Base-by-base conservation (phyloP, 1,140 invertebrate species). In the Calliopsis andreniformis region DNA sequence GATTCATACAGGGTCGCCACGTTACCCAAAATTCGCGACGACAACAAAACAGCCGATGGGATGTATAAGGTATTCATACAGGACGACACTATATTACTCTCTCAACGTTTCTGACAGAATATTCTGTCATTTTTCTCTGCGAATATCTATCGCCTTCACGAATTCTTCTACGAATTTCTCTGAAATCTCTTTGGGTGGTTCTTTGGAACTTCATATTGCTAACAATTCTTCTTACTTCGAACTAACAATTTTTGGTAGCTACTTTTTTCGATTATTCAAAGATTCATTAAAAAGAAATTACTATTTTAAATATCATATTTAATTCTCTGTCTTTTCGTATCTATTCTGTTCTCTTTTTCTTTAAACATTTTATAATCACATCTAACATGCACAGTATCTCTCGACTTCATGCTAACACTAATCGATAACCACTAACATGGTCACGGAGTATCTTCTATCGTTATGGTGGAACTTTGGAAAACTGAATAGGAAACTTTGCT, bases 1-100 rank as follows among this genome's bases (percentile, higher is more conserved):
- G 97, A 98, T 93, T 98, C 97, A 87, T 98, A 98, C 94, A 95
- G 97, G 91, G 96, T 97, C 91, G 97, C 97, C 82, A 98, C 97
- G 86, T 95, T 97, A 92, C 95, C 96, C 83, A 94, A 95, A 91
- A 94, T 96, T 92, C 96, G 96, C 93, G 97, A 98, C 92, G 97
- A 98, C 95, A 97, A 98, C 94, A 96, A 95, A 94, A 97, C 97
- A 80, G 96, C 96, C 83, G 96, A 98, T 94, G 97, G 97, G 91
- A 96, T 96, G 94, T 95, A 95, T 90, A 98, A 98, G 97, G 97
- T 97, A 95, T 91, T 87, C 86, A 88, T 20, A 55, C 30, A 43
- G 55, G 42, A 53, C 25, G 66, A 67, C 49, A 70, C 49, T 68
- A 53, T 35, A 20, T 71, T 69, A 58, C 35, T 16, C 32, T 78